A percentile compares a stretch with the other conserved stretches of the same genome.
phyloP scores from a whole-genome alignment of 23 tunicate genomes.

The Clavelina lepadiformis region DNA sequence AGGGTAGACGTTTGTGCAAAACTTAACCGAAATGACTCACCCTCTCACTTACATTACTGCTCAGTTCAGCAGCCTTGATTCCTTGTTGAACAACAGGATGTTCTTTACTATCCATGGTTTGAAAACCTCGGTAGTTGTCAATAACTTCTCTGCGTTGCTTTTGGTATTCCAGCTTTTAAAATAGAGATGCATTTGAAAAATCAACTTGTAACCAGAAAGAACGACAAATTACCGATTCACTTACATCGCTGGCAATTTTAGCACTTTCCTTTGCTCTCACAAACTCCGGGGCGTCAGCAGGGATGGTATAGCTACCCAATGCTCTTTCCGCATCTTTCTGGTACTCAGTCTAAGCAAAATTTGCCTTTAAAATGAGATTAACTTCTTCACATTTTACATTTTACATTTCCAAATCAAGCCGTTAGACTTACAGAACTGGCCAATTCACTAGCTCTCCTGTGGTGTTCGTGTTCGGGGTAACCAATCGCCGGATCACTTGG shows the following conservation, averaged over 20 bases:
- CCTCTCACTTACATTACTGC: conserved; percentile 37
- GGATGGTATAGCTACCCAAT: conserved; percentile 45
- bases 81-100: conserved; percentile 80
- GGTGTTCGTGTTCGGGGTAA: conserved; percentile 88
- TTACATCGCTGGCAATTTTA: conserved; percentile 70
- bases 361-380: too few species aligned
- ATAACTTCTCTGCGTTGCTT: conserved; percentile 64
- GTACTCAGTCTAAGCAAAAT: conserved; percentile 41
- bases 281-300: conserved; percentile 62
- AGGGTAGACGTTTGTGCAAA: not conserved
- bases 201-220: too few species aligned
- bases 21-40: too few species aligned
- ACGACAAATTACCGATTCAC: too few species aligned
- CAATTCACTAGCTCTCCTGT: conserved; percentile 44
- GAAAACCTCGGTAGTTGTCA: conserved; percentile 67
- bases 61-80: conserved; percentile 50
- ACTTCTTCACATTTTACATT: too few species aligned
- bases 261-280: conserved; percentile 60
- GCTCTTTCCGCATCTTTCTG: conserved; percentile 57
- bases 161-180: conserved; percentile 50
- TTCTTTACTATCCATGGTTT: conserved; percentile 45
- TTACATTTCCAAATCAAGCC: too few species aligned
- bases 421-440: conserved; percentile 48
- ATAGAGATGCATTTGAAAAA: too few species aligned
- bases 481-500: conserved; percentile 62